phyloP scores from a whole-genome alignment of 2,888 invertebrate species.

The Mesorhabditis sp. region DNA sequence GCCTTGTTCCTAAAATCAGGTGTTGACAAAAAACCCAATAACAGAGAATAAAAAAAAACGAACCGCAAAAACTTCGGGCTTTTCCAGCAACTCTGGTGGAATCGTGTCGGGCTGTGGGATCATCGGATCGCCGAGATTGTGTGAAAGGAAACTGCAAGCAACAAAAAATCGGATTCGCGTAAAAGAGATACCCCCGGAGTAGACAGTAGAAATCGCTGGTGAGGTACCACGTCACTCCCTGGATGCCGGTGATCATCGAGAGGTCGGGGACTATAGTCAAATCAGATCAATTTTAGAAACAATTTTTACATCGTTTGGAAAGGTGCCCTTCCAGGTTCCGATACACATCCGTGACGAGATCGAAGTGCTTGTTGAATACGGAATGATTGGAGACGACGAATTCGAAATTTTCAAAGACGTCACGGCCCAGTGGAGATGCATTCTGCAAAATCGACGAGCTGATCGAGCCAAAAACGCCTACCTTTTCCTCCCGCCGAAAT shows the following conservation, averaged over 20 bases:
- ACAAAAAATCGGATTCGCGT: neutral
- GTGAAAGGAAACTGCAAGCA: constrained; percentile 59
- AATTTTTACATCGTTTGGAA: constrained; percentile 30
- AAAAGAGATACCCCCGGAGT: constrained; percentile 29
- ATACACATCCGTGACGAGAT: constrained; percentile 35
- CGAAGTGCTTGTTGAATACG: constrained; percentile 34
- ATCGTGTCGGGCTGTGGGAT: constrained; percentile 52
- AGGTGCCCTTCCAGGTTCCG: constrained; percentile 43
- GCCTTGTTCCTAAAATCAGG: constrained; percentile 22
- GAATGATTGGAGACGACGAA: constrained; percentile 25
- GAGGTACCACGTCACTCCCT: constrained; percentile 29
- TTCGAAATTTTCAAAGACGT: constrained; percentile 29
- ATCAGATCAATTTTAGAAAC: constrained; percentile 9
- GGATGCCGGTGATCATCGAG: constrained; percentile 28
- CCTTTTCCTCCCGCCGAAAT: neutral
- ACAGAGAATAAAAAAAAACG: constrained; percentile 10
- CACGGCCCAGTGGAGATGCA: constrained; percentile 21
- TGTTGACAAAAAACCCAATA: neutral
- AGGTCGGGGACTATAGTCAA: constrained; percentile 43
- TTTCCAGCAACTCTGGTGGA: constrained; percentile 48
- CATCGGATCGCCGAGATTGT: constrained; percentile 62
- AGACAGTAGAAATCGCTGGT: constrained; percentile 48
- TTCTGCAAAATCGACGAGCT: neutral
- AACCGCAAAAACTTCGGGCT: constrained; percentile 30
- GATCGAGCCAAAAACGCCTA: neutral